Evolutionary conservation across 2,888 invertebrate genomes (phyloP).

Genomic region (Caenorhabditis sulstoni): DNA sequence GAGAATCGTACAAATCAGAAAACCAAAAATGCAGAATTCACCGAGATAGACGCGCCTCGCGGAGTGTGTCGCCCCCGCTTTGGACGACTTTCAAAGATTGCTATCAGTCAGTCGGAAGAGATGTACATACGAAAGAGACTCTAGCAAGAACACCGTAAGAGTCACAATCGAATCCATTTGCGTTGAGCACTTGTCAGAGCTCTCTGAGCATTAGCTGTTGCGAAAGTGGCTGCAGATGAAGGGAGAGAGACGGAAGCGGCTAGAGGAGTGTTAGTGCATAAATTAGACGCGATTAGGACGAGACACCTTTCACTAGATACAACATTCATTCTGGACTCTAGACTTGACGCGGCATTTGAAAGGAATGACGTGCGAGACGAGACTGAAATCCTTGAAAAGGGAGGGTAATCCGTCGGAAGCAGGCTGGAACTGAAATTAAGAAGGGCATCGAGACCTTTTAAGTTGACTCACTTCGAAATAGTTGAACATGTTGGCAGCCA

Average conservation of each 20-base stretch:
- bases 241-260: not conserved
- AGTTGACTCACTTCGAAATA: constrained; percentile 44
- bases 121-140: not conserved
- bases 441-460: constrained; percentile 4
- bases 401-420: constrained; percentile 44
- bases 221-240: too few species aligned
- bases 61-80: not conserved
- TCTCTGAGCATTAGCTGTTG: too few species aligned
- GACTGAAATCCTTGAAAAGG: constrained; percentile 54
- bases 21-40: not conserved
- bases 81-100: constrained; percentile 28
- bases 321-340: constrained; percentile 12
- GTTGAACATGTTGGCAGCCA: constrained; percentile 51
- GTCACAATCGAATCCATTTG: too few species aligned
- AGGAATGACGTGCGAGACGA: constrained; percentile 47
- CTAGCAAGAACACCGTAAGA: constrained; percentile 5
- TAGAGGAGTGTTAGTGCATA: constrained; percentile 8
- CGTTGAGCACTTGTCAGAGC: too few species aligned
- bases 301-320: not conserved
- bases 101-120: constrained; percentile 18
- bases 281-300: not conserved
- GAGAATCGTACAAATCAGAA: constrained; percentile 22
- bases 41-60: not conserved
- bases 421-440: constrained; percentile 42
- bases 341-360: constrained; percentile 35